phyloP scores from a whole-genome alignment of 2,113 vertebrate genomes.

The Poeciliopsis turrubarensis region DNA sequence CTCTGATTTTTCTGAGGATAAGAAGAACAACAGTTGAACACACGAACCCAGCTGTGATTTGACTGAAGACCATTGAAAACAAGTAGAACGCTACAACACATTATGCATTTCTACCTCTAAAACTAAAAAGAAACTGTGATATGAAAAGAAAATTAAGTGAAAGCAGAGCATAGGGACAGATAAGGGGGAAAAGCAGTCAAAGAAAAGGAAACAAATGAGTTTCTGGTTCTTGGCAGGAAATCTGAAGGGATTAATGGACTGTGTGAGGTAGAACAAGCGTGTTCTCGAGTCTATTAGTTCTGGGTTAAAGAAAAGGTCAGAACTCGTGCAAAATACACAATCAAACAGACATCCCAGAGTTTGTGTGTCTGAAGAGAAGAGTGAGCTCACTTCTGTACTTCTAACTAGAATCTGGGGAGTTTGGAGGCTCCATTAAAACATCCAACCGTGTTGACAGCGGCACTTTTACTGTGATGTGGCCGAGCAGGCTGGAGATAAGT shows the following conservation, averaged over 20 bases:
- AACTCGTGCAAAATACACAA: background rate
- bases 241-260: conserved; percentile 44
- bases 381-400: too few species aligned
- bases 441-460: too few species aligned
- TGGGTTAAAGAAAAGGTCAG: conserved; percentile 51
- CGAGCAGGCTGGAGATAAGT: background rate
- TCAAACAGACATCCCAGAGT: too few species aligned
- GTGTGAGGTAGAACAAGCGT: conserved; percentile 36
- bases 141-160: conserved; percentile 35
- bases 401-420: too few species aligned
- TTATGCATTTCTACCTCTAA: conserved; percentile 31
- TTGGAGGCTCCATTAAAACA: background rate
- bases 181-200: conserved; percentile 29
- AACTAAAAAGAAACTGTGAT: conserved; percentile 31
- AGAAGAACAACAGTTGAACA: conserved; percentile 21
- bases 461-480: background rate
- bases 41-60: conserved; percentile 31
- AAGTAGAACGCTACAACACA: conserved; percentile 37
- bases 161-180: conserved; percentile 17
- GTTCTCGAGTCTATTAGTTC: conserved; percentile 30
- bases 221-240: conserved; percentile 56
- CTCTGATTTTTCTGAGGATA: conserved; percentile 16
- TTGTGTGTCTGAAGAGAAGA: too few species aligned
- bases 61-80: conserved; percentile 56
- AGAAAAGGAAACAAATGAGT: conserved; percentile 39